Base-by-base conservation (phyloP, 2,113 vertebrate species). In the Periophthalmus modestus region DNA sequence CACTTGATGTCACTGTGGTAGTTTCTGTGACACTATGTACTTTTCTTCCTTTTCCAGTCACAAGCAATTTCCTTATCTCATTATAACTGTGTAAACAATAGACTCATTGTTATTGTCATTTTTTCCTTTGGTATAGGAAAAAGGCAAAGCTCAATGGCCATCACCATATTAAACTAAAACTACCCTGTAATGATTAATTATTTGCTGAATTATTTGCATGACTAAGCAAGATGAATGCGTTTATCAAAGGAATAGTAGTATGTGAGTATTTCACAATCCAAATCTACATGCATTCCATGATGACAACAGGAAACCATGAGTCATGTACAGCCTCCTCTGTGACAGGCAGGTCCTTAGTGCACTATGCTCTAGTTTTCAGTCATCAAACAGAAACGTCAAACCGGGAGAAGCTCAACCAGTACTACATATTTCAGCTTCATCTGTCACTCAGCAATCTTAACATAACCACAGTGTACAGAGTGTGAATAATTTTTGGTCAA, bases 1-100 rank as follows among this genome's bases (percentile, higher is more conserved):
- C 86, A 85, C 86, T 80, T 24, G 87, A 28, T 12, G 87, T 75
- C 89, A 70, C 67, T n/a, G n/a, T 84, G 16, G 59, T 33, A 74
- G 15, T 80, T 23, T 7, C 5, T 16, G 46, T 71, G 66, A 14
- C 9, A 46, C 18, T 58, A 59, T 52, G 28, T 21, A 18, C 7
- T 4, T 23, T 24, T 21, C 9, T n/a, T n/a, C n/a, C 2, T 19
- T 28, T 19, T 23, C 15, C 34, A n/a, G 36, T 47, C n/a, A 23
- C 36, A 46, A 19, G 18, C 14, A 11, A 36, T 34, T 66, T 47
- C 36, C 34, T 21, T 15, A 15, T 67, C 12, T 47, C 6, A 4
- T 14, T 10, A 0, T 43, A 39, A 12, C 63, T 43, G 39, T 13
- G 36, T 12, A 19, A 65, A 39, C 34, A 66, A 21, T 21, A 39